A percentile compares a stretch with the other conserved stretches of the same genome.
Evolutionary conservation across 2,113 vertebrate species (phyloP).

Genomic region (Sinosuthora webbiana): DNA sequence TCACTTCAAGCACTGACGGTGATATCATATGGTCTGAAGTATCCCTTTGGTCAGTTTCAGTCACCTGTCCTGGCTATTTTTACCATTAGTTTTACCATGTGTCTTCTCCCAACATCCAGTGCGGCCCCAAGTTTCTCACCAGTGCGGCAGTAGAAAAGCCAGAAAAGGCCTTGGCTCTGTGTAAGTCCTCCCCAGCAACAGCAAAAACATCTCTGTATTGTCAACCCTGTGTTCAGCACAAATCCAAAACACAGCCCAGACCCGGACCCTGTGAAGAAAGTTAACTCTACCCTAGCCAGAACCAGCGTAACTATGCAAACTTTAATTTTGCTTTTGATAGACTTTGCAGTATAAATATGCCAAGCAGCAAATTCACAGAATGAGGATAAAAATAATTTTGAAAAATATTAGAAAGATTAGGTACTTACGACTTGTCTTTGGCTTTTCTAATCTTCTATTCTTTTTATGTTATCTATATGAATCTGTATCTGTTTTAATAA

Average conservation of each 20-base stretch:
- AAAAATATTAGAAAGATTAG: background rate
- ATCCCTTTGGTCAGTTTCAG: background rate
- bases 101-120: accelerated
- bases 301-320: background rate
- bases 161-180: background rate
- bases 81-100: background rate
- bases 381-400: background rate
- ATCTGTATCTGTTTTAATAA: background rate
- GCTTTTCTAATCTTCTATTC: background rate
- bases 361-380: background rate
- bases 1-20: background rate
- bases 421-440: background rate
- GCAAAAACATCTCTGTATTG: background rate
- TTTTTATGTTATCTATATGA: background rate
- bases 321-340: background rate
- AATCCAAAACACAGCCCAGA: background rate
- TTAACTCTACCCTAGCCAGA: background rate
- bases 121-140: background rate
- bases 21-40: background rate
- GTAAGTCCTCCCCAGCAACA: background rate
- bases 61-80: background rate
- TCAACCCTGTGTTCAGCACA: background rate
- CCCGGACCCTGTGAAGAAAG: background rate
- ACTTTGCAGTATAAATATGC: background rate
- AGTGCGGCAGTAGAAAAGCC: background rate